Conservation (phyloP, 1,140 invertebrate genomes). For the Brachionus rotundiformis region DNA sequence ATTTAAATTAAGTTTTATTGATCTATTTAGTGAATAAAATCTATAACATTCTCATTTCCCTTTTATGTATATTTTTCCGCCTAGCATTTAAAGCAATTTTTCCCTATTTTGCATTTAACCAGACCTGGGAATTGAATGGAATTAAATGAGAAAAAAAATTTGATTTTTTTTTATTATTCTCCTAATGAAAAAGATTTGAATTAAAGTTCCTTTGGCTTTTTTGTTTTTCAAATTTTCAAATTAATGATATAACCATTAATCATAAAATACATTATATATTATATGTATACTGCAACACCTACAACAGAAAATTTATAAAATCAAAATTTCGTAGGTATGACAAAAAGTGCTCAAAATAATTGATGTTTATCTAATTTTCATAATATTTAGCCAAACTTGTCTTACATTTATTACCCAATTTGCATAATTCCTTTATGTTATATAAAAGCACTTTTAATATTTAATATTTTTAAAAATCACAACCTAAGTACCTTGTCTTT, state of each 20-base stretch:
- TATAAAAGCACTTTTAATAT: too few relatives aligned
- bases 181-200: neutral
- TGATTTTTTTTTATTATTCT: neutral
- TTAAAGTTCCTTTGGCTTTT: neutral
- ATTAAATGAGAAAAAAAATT: neutral
- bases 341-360: too few relatives aligned
- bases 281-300: neutral
- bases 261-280: neutral
- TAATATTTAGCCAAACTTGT: too few relatives aligned
- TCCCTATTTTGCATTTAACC: neutral
- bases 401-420: too few relatives aligned
- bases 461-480: too few relatives aligned
- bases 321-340: too few relatives aligned
- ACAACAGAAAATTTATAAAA: neutral
- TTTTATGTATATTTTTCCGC: neutral
- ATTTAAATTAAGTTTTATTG: conserved; percentile 18
- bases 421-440: too few relatives aligned
- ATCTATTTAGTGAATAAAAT: neutral
- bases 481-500: too few relatives aligned
- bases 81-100: neutral
- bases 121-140: conserved; percentile 5
- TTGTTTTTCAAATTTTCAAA: neutral
- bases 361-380: too few relatives aligned
- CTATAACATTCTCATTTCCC: neutral
- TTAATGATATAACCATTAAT: neutral